These are phyloP conservation scores for Balaeniceps rex DNA, from an alignment of 2,113 vertebrate species.

Conservation along the genomic window DNA sequence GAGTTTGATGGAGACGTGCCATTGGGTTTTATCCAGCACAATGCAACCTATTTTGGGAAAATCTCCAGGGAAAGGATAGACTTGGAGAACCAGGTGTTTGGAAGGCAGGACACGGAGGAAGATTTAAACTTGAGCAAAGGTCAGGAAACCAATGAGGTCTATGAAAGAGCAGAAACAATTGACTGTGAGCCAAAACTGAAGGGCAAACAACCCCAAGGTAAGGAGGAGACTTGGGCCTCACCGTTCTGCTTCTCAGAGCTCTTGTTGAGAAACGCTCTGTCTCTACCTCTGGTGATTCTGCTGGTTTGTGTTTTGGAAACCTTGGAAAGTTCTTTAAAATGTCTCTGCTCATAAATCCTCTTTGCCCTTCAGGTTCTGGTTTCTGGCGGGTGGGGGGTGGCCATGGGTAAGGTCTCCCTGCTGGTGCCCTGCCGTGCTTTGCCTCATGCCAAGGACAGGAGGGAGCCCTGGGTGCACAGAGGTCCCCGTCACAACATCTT, in stretches of 20 bases:
- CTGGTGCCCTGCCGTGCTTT: not conserved
- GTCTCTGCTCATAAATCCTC: constrained; percentile 35
- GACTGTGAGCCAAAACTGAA: constrained; percentile 80
- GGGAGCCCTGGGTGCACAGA: constrained; percentile 7
- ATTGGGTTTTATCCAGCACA: constrained; percentile 70
- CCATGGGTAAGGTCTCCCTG: not conserved
- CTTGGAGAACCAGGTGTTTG: constrained; percentile 65
- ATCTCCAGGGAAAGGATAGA: constrained; percentile 61
- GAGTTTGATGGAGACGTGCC: constrained; percentile 67
- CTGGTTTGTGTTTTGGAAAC: constrained; percentile 38
- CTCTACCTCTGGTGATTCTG: constrained; percentile 34
- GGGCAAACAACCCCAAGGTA: constrained; percentile 78
- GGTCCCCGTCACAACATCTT: not conserved
- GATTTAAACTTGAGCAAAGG: constrained; percentile 73
- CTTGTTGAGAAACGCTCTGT: constrained; percentile 39
- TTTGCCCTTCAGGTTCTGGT: constrained; percentile 66
- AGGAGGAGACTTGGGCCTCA: constrained; percentile 38
- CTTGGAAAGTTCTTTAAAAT: constrained; percentile 32
- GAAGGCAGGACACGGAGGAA: constrained; percentile 40
- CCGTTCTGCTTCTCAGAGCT: constrained; percentile 32
- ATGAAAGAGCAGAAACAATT: constrained; percentile 76
- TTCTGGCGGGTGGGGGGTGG: constrained; percentile 13
- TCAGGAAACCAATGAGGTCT: constrained; percentile 93
- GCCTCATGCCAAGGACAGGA: not conserved
- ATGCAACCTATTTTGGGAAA: constrained; percentile 75